Base-by-base conservation (phyloP, 2,797 vertebrate genomes). In the Pagetopsis macropterus region DNA sequence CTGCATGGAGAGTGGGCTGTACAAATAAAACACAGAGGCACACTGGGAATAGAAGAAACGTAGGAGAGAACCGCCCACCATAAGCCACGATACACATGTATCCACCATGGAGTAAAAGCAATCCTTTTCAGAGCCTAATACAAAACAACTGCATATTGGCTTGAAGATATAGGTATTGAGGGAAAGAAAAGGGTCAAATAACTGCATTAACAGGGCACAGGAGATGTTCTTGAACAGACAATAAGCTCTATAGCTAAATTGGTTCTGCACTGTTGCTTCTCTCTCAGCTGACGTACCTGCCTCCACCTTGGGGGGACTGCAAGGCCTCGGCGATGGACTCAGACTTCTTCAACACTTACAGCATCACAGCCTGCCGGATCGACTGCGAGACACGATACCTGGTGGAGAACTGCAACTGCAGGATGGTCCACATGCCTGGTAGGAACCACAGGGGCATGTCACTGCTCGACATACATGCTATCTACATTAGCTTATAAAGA, bases 381-480 rank as follows among this genome's bases (percentile, higher is more conserved):
- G 98, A 99, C 94, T 99, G 98, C 1, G 98, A 99, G 94, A 99
- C 98, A 0, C 95, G 98, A 1, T 99, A 99, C 93, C 93, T 99
- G 93, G 97, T 99, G 92, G 98, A 99, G 92, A 99, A 99, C 94
- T 99, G 98, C 93, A 99, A 99, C 94, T 99, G 98, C 86, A 96
- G 98, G 84, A 99, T 99, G 98, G 98, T 99, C 52, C 98, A 99
- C 86, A 99, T 99, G 98, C 98, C 97, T 12, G 98, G 98, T 99
- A 94, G 71, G 93, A 43, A 41, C 46, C 31, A 41, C 19, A n/a
- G 12, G 8, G 17, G 3, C 31, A 2, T 49, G 6, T 65, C 46
- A 23, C 52, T 11, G 40, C 50, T 48, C 4, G 44, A 79, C 12
- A 45, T 17, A 56, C 21, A 84, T 33, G 4, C 45, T 1, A n/a